Conservation (phyloP, 2,113 vertebrate species). For the Stercorarius parasiticus region DNA sequence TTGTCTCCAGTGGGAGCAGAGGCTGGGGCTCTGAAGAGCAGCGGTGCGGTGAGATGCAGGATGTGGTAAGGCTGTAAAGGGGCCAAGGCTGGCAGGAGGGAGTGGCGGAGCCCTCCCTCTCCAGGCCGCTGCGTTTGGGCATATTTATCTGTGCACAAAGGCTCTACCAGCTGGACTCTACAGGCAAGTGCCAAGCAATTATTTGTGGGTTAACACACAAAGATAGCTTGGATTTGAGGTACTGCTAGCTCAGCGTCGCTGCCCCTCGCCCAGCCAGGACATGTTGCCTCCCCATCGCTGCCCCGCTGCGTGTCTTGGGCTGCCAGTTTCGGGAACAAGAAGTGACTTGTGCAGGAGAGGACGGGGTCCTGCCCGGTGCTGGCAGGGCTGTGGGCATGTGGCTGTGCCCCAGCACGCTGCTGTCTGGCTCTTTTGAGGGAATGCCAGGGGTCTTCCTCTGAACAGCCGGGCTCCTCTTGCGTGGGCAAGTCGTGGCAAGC, state of each 20-base stretch:
- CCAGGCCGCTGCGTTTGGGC: accelerated
- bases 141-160: neutral
- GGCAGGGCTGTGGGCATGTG: neutral
- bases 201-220: neutral
- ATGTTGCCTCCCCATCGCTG: accelerated
- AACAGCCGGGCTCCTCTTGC: neutral
- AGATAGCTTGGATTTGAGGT: accelerated
- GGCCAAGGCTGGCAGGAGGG: neutral
- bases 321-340: neutral
- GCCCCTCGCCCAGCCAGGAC: neutral
- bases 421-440: neutral
- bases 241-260: neutral
- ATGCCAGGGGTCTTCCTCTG: neutral
- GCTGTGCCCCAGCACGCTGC: neutral
- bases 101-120: neutral
- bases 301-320: neutral
- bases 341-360: neutral
- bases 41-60: accelerated
- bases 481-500: neutral
- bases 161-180: neutral
- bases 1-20: accelerated
- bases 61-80: neutral
- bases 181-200: neutral
- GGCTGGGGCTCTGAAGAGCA: neutral
- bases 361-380: neutral